Base-by-base conservation (phyloP, 1,140 invertebrate species). In the Rhynchophorus ferrugineus region DNA sequence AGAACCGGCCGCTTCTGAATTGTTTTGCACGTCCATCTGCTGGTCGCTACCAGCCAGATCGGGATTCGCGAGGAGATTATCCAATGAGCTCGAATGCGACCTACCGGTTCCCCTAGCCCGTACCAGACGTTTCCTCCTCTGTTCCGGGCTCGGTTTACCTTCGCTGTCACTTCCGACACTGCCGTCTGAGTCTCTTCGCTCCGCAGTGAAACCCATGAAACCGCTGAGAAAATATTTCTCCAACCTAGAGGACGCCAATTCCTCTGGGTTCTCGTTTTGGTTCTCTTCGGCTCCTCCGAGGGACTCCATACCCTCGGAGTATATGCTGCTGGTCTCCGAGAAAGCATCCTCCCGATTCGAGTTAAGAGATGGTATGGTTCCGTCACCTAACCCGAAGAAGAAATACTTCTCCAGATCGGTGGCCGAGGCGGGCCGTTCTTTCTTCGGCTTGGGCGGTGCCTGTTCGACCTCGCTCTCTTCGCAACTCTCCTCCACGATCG, bases 401-500 rank as follows among this genome's bases (percentile, higher is more conserved):
- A 92, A 95, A 67, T 95, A 94, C 66, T 91, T 91, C 67, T 94
- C 90, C 47, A 95, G 65, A 61, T 91, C 87, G 0, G 89, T 90
- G 0, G 86, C 80, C 1, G 82, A 86, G 21, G 79, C 75, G 14
- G 82, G 82, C 44, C 80, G 71, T 29, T 69, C 73, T 56, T 79
- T 80, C 60, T 75, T 74, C 3, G 44, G 5, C 1, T 71, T 72
- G 22, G 64, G 75, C n/a, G 71, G 71, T 49, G 69, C 75, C 34
- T 75, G 76, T 62, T 86, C 86, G 37, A 82, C 80, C 69, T 87
- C 87, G 66, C 83, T 92, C 68, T 95, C 91, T 69, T 94, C 91
- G 65, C 90, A 93, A 53, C 88, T 91, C 69, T 95, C 91, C 72
- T 95, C 91, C 0, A 92, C 82, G 58, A 95, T 95, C 0, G 91